These are phyloP conservation scores for Watsonalla binaria DNA, from an alignment of 2,888 invertebrate genomes.

Conservation along the genomic window DNA sequence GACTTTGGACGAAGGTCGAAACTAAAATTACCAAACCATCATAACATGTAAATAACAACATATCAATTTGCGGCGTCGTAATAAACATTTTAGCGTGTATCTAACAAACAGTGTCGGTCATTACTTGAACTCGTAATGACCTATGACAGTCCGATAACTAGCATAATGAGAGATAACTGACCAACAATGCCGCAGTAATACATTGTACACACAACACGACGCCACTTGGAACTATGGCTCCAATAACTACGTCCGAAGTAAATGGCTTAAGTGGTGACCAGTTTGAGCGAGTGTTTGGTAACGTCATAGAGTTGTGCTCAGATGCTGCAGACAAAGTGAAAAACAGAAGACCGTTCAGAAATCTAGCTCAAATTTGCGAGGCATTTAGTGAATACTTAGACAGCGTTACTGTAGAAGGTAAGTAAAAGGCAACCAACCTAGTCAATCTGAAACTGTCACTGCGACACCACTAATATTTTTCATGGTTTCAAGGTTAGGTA, in stretches of 20 bases:
- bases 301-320: conserved; percentile 80
- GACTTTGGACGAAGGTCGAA: too few species aligned
- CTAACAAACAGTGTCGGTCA: conserved; percentile 13
- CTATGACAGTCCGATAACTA: conserved; percentile 13
- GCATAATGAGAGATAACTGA: conserved; percentile 26
- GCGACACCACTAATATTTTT: too few species aligned
- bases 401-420: conserved; percentile 69
- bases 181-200: background rate
- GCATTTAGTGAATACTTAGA: conserved; percentile 78
- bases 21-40: background rate
- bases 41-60: too few species aligned
- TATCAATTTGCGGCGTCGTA: background rate
- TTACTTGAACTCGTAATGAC: conserved; percentile 44
- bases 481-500: too few species aligned
- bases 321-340: conserved; percentile 72
- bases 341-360: conserved; percentile 72
- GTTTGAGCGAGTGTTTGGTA: conserved; percentile 79
- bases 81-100: conserved; percentile 1
- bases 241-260: conserved; percentile 66
- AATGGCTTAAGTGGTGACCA: conserved; percentile 72
- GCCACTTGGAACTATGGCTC: conserved; percentile 10
- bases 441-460: too few species aligned
- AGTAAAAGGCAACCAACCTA: conserved; percentile 12
- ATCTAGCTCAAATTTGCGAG: conserved; percentile 61
- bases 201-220: background rate